Evolutionary conservation across 2,888 invertebrate genomes (phyloP).

Genomic region (Platynereis dumerilii): DNA sequence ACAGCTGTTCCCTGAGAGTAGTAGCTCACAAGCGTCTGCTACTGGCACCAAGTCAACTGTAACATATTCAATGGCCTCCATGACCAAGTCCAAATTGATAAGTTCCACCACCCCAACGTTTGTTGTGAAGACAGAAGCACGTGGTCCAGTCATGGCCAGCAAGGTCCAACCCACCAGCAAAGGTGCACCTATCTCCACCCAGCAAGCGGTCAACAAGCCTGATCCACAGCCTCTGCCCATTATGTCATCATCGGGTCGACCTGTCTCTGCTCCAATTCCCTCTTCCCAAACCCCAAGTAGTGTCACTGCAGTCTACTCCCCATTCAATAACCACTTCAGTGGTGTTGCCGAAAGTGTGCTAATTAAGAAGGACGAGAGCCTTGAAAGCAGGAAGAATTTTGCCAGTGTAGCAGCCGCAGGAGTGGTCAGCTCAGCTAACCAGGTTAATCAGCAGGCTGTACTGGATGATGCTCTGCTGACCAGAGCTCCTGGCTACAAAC

Average conservation of each 20-base stretch:
- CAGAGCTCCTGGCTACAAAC: constrained; percentile 64
- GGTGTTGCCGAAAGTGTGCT: constrained; percentile 67
- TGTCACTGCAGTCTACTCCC: constrained; percentile 70
- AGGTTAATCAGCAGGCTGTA: constrained; percentile 15
- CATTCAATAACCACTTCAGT: constrained; percentile 81
- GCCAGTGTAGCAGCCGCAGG: constrained; percentile 74
- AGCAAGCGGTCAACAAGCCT: constrained; percentile 17
- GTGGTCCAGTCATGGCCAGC: neutral
- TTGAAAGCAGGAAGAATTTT: constrained; percentile 70
- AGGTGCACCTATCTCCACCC: constrained; percentile 3
- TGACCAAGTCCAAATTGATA: constrained; percentile 33
- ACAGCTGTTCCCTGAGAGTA: constrained; percentile 21
- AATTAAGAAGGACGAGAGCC: constrained; percentile 52
- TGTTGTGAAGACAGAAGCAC: constrained; percentile 19
- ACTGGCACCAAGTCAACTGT: constrained; percentile 70
- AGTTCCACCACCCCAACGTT: constrained; percentile 17
- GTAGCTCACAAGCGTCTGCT: neutral
- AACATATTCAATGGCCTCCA: constrained; percentile 49
- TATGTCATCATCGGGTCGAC: neutral
- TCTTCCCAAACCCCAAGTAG: constrained; percentile 68
- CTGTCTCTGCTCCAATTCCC: constrained; percentile 4
- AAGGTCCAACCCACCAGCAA: neutral
- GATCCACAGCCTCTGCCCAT: constrained; percentile 54
- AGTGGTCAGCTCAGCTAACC: constrained; percentile 44
- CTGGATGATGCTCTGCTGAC: constrained; percentile 57